Base-by-base conservation (phyloP, 2,797 vertebrate genomes). In the Acanthopagrus latus region DNA sequence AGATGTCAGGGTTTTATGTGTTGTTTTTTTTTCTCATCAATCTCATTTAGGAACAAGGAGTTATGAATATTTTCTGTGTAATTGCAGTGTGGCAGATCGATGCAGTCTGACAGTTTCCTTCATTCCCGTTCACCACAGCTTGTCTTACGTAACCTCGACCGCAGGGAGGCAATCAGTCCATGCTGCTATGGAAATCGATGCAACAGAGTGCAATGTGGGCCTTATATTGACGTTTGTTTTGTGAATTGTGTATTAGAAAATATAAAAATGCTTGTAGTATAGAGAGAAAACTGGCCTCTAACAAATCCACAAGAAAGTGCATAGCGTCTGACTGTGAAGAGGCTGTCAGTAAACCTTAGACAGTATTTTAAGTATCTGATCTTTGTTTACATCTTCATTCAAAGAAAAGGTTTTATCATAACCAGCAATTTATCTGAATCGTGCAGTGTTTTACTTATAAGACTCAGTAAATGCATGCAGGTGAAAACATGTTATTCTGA, bases 71-170 rank as follows among this genome's bases (percentile, higher is more conserved):
- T 64, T 73, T 50, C 58, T 6, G 29, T 68, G 74, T 78, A 67
- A 84, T 69, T 79, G 67, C 29, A 7, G 41, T 5, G 11, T 50
- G 51, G 67, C 56, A 21, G 84, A 89, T 91, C 82, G 27, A 88
- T 85, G 76, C 54, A 7, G 70, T 23, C 70, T 77, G 75, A 70
- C 79, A 78, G 58, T 63, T 81, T 78, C 58, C 82, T 75, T 60
- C 21, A 1, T 63, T 76, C 71, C 64, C 23, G 16, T 86, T 87
- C 83, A 83, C 82, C 83, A 65, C 80, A 47, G 81, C 78, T 64
- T 20, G 69, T 66, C 79, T 93, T 91, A 83, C 5, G 73, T 88
- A 89, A 92, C 76, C 74, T 76, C 23, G 3, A 65, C 80, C 75
- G n/a, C 76, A 38, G 82, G 78, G 82, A 86, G 84, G 76, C 81